Conservation (phyloP, 2,888 invertebrate genomes). For the Plebejus anna region DNA sequence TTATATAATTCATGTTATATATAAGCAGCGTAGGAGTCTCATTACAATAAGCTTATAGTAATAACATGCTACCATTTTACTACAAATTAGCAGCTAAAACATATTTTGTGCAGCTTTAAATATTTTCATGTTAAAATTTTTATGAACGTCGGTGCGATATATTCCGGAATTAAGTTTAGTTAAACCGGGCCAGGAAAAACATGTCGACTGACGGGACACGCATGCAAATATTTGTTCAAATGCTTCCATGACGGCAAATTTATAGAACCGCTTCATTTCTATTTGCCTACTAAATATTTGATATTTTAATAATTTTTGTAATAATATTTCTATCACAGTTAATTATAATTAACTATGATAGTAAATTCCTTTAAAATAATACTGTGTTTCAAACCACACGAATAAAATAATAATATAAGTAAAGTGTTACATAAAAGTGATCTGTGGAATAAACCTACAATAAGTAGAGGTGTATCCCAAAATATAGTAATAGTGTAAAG, state of each 20-base stretch:
- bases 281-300: background rate
- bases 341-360: no score
- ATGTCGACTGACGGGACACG: conserved; percentile 34
- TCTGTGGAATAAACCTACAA: no score
- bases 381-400: no score
- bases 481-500: no score
- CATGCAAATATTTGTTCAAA: conserved; percentile 34
- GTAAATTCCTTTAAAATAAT: no score
- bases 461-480: no score
- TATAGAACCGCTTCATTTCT: background rate
- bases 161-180: background rate
- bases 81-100: background rate
- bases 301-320: background rate
- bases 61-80: background rate
- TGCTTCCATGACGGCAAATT: background rate
- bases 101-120: background rate
- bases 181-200: background rate
- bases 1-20: no score
- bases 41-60: no score
- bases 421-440: no score
- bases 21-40: no score
- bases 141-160: background rate
- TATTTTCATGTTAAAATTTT: background rate
- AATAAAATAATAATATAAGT: no score
- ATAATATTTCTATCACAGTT: no score